These are phyloP conservation scores for Tragelaphus oryx DNA, from an alignment of 2,797 vertebrate species.

Conservation along the genomic window DNA sequence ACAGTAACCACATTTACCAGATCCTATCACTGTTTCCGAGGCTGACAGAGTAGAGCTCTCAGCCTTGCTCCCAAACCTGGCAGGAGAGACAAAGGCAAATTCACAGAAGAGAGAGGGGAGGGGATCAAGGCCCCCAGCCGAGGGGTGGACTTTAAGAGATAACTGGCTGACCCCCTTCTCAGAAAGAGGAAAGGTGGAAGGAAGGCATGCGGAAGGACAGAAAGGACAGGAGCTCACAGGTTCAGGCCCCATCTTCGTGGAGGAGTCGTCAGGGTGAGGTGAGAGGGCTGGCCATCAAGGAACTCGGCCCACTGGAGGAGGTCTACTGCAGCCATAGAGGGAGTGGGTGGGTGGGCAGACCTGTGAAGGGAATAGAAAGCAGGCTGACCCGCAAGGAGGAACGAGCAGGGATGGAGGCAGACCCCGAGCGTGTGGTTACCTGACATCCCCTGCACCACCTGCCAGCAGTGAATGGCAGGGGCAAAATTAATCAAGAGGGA, in stretches of 20 bases:
- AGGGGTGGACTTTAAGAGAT: background rate
- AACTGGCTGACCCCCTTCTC: background rate
- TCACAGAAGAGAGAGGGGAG: background rate
- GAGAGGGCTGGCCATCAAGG: background rate
- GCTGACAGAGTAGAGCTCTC: background rate
- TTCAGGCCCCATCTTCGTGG: background rate
- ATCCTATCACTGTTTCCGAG: background rate
- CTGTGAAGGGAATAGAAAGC: background rate
- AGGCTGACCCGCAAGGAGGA: background rate
- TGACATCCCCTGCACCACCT: background rate
- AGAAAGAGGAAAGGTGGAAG: background rate
- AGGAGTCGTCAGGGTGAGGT: background rate
- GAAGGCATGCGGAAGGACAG: background rate
- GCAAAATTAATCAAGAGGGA: background rate
- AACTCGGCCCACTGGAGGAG: background rate
- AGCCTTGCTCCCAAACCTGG: background rate
- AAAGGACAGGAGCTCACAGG: background rate
- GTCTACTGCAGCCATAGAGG: background rate
- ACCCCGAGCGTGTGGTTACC: background rate
- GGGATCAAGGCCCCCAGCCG: background rate
- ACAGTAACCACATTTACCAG: constrained; percentile 61
- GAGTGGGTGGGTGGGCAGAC: background rate
- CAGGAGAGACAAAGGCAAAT: background rate
- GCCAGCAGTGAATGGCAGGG: background rate
- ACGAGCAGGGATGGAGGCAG: background rate